Conservation (phyloP, 2,797 vertebrate genomes). For the Tenualosa thibaudeaui region DNA sequence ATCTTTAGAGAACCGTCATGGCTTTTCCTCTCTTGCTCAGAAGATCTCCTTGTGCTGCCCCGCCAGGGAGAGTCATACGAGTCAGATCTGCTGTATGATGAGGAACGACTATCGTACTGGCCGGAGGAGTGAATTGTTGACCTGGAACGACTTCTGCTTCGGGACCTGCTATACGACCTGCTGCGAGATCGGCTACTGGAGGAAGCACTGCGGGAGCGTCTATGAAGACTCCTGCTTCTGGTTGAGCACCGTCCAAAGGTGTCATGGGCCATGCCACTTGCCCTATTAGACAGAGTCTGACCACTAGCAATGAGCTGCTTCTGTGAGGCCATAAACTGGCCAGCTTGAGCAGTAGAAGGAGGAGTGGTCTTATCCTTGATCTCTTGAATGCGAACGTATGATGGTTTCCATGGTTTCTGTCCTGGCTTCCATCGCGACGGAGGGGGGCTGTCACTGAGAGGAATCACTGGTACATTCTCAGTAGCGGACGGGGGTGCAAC, state of each 20-base stretch:
- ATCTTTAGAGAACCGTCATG: slow-evolving; percentile 72
- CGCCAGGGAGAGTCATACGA: slow-evolving; percentile 75
- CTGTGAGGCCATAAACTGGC: slow-evolving; percentile 64
- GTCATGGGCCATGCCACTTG: slow-evolving; percentile 68
- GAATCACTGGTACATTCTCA: slow-evolving; percentile 85
- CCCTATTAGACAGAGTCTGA: slow-evolving; percentile 61
- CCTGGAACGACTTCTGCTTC: slow-evolving; percentile 79
- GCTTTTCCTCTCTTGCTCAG: slow-evolving; percentile 54
- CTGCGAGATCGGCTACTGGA: slow-evolving; percentile 82
- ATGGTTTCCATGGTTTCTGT: slow-evolving; percentile 97
- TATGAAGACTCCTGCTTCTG: slow-evolving; percentile 69
- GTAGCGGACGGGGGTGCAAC: slow-evolving; percentile 61
- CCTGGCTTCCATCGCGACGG: slow-evolving; percentile 98
- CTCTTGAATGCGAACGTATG: slow-evolving; percentile 89
- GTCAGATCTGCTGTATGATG: slow-evolving; percentile 78
- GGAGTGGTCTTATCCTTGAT: slow-evolving; percentile 82
- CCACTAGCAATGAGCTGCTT: slow-evolving; percentile 58
- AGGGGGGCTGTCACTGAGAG: slow-evolving; percentile 93
- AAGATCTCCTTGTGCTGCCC: slow-evolving; percentile 57
- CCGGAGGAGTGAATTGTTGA: slow-evolving; percentile 74
- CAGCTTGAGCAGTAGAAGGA: slow-evolving; percentile 64
- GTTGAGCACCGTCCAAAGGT: slow-evolving; percentile 67
- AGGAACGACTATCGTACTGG: slow-evolving; percentile 74
- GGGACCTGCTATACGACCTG: slow-evolving; percentile 79
- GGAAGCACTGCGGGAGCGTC: slow-evolving; percentile 75